Evolutionary conservation across 1,140 invertebrate genomes (phyloP), one percentile per base, ranked within the genome.

Genomic region (Piezodorus guildinii): DNA sequence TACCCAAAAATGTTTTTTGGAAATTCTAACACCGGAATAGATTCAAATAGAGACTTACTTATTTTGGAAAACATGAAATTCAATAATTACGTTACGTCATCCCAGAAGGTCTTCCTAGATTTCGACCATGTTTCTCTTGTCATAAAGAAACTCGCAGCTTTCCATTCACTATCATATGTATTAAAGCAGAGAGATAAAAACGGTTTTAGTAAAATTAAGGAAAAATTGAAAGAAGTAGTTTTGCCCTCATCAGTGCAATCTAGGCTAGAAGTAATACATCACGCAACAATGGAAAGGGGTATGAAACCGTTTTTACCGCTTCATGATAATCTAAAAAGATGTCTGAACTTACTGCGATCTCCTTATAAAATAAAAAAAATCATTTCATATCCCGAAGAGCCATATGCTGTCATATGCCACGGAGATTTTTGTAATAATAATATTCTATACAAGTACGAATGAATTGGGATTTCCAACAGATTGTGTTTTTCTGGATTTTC

Each of bases 371-470:
- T 66, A 12, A 60, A 63, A 44, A 16, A 46, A 34, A 23, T 21
- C 1, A 17, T 66, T 30, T 9, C 27, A 10, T 25, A 17, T 3
- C 68, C 68, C 3, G 61, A 66, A 23, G 75, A 76, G 58, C 75
- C 76, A 3, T 72, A 73, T 65, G 71, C 74, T 6, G 75, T 78
- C 14, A 49, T 79, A 16, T 77, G 73, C 27, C 80, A 81, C 67
- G 80, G 79, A 17, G 80, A 81, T 68, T 79, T 76, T 67, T 79
- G 77, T 75, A 76, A 74, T 56, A 81, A 80, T 64, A 81, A 81
- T 63, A 72, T 81, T 17, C 65, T 81, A 46, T 81, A 77, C 69
- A 74, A 73, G 63, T 73, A 75, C 34, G 66, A 74, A n/a, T 1
- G 19, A 65, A 6, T 51, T 67, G 15, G 69, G 63, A 0, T 45